A percentile compares a stretch with the other conserved stretches of the same genome.
Evolutionary conservation across 2,888 invertebrate genomes (phyloP).

Genomic region (Cremastobaeus sp.): DNA sequence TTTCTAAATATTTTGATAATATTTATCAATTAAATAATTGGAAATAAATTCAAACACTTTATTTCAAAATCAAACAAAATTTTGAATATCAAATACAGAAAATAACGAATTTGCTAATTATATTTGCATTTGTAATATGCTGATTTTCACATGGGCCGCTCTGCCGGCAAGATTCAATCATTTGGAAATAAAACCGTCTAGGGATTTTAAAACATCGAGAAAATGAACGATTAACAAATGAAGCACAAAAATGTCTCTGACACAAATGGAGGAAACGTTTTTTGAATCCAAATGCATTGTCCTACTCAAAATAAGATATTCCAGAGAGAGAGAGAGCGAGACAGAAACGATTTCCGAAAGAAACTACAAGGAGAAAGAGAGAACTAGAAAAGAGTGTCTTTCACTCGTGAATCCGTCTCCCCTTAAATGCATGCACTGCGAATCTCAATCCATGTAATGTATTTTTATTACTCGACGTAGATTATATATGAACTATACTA

Average conservation of each 20-base stretch:
- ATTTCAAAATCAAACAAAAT: too few species aligned
- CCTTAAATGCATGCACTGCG: constrained; percentile 75
- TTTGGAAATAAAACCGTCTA: constrained; percentile 12
- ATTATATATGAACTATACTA: constrained; percentile 50
- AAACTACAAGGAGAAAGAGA: constrained; percentile 33
- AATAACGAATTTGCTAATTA: too few species aligned
- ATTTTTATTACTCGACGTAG: constrained; percentile 77
- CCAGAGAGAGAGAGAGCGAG: constrained; percentile 20
- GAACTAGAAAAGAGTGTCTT: constrained; percentile 27
- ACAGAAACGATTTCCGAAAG: constrained; percentile 22
- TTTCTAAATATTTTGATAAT: too few species aligned
- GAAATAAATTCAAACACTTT: too few species aligned
- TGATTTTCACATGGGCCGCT: too few species aligned
- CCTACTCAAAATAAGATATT: constrained; percentile 30
- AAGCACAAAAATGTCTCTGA: constrained; percentile 40
- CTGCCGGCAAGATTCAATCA: too few species aligned
- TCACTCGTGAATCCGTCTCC: constrained; percentile 61
- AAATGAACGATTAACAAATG: constrained; percentile 34
- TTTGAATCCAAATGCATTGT: constrained; percentile 43
- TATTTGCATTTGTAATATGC: too few species aligned
- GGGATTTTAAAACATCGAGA: constrained; percentile 20
- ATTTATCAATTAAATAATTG: too few species aligned
- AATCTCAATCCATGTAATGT: constrained; percentile 78
- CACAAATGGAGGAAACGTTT: constrained; percentile 36
- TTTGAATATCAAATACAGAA: too few species aligned